phyloP scores from a whole-genome alignment of 2,113 vertebrate species.

The Cynoglossus semilaevis region DNA sequence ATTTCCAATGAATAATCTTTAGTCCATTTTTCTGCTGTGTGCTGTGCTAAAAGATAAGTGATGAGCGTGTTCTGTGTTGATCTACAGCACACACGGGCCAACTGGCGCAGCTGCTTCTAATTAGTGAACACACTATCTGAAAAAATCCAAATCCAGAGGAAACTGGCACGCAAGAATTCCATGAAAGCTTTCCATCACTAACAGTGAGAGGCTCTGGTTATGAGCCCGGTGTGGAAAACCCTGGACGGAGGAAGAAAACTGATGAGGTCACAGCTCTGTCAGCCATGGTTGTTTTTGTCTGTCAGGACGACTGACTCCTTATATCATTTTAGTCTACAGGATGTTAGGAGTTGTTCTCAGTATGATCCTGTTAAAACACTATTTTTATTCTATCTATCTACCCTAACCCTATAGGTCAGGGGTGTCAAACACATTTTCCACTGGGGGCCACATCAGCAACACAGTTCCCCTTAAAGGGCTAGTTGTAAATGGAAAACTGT shows the following conservation, averaged over 20 bases:
- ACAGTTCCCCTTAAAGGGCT: too few relatives aligned
- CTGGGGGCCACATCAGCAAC: too few relatives aligned
- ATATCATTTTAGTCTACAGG: neutral
- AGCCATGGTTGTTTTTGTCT: constrained; percentile 20
- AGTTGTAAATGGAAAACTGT: too few relatives aligned
- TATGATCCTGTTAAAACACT: too few relatives aligned
- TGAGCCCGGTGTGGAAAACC: constrained; percentile 17
- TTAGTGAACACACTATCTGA: constrained; percentile 50
- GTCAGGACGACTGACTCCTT: neutral
- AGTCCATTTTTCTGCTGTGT: constrained; percentile 20
- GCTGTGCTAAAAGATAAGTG: constrained; percentile 12
- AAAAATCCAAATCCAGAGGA: constrained; percentile 35
- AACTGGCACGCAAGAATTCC: constrained; percentile 34
- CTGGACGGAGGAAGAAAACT: constrained; percentile 3
- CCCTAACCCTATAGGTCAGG: too few relatives aligned
- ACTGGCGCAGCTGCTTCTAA: constrained; percentile 51
- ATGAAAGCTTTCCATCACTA: constrained; percentile 38
- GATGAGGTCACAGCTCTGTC: constrained; percentile 4
- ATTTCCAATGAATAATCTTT: constrained; percentile 2
- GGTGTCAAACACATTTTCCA: too few relatives aligned
- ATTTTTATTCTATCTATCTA: too few relatives aligned
- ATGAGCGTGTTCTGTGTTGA: constrained; percentile 2
- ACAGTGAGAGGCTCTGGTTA: constrained; percentile 29
- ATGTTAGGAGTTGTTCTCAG: neutral
- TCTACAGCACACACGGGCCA: constrained; percentile 24